Conservation (phyloP, 2,888 invertebrate genomes). For the Drosophila sordidula region DNA sequence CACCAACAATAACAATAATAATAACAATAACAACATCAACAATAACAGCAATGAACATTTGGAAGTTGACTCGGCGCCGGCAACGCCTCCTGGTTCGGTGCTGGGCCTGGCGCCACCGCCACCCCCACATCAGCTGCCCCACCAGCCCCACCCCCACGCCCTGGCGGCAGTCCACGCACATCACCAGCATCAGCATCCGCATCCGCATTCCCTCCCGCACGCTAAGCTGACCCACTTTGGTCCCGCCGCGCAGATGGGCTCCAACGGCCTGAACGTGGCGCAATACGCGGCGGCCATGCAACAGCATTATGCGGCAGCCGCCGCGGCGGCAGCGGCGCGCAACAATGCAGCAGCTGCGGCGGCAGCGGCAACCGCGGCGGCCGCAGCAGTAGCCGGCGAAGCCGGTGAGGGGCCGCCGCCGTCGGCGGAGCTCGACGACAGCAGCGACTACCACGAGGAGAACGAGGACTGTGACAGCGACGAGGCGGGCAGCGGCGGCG, state of each 20-base stretch:
- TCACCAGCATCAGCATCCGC: conserved; percentile 44
- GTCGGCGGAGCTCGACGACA: conserved; percentile 80
- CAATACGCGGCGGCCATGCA: conserved; percentile 83
- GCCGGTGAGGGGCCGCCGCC: conserved; percentile 59
- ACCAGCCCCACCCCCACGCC: conserved; percentile 56
- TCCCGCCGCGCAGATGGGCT: conserved; percentile 70
- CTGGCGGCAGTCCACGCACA: conserved; percentile 43
- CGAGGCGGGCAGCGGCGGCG: conserved; percentile 75
- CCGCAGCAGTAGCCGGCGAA: conserved; percentile 31
- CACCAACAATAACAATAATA: conserved; percentile 39
- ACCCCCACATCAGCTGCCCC: conserved; percentile 25
- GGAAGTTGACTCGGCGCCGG: conserved; percentile 38
- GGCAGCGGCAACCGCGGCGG: conserved; percentile 59
- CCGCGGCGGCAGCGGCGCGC: conserved; percentile 77
- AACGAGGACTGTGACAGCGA: conserved; percentile 83
- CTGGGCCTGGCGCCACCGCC: conserved; percentile 46
- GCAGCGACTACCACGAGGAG: conserved; percentile 83
- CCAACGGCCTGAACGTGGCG: conserved; percentile 81
- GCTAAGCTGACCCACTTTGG: conserved; percentile 74
- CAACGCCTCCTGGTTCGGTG: conserved; percentile 23
- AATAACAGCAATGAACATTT: conserved; percentile 40
- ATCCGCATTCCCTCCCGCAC: conserved; percentile 37
- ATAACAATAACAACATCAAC: conserved; percentile 38
- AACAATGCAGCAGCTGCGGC: conserved; percentile 74
- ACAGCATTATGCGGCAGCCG: conserved; percentile 82